phyloP scores from a whole-genome alignment of 2,888 invertebrate genomes.

The Rhogogaster chlorosoma region DNA sequence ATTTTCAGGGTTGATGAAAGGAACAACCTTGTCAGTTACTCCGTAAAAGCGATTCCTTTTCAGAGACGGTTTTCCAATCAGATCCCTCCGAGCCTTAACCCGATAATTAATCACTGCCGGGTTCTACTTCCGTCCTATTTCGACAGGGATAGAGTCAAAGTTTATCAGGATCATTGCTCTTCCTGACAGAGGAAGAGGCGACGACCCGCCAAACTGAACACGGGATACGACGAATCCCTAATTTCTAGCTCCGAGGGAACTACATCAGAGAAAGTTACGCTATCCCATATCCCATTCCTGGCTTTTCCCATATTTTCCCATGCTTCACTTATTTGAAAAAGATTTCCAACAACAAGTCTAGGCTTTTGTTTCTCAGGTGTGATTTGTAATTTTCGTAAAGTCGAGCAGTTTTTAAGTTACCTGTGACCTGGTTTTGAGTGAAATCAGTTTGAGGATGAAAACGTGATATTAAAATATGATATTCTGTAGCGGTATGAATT shows the following conservation, averaged over 20 bases:
- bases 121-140: background rate
- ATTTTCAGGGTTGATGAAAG: background rate
- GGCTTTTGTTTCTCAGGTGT: too few relatives aligned
- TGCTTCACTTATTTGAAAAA: background rate
- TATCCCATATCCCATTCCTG: background rate
- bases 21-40: background rate
- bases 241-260: background rate
- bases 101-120: slow-evolving; percentile 40
- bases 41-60: background rate
- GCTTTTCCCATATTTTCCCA: too few relatives aligned
- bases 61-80: background rate
- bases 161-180: slow-evolving; percentile 21
- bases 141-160: slow-evolving; percentile 9
- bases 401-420: too few relatives aligned
- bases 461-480: background rate
- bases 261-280: background rate
- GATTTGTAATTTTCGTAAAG: too few relatives aligned
- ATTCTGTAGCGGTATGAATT: background rate
- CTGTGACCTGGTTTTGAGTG: too few relatives aligned
- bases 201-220: slow-evolving; percentile 12
- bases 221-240: slow-evolving; percentile 13
- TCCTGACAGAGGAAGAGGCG: background rate
- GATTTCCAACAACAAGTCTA: background rate
- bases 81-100: background rate
- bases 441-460: background rate